Evolutionary conservation across 37 sponge, comb jelly and placozoan genomes (phyloP), one percentile per base, ranked within the genome.

Genomic region (Hormiphora californensis): DNA sequence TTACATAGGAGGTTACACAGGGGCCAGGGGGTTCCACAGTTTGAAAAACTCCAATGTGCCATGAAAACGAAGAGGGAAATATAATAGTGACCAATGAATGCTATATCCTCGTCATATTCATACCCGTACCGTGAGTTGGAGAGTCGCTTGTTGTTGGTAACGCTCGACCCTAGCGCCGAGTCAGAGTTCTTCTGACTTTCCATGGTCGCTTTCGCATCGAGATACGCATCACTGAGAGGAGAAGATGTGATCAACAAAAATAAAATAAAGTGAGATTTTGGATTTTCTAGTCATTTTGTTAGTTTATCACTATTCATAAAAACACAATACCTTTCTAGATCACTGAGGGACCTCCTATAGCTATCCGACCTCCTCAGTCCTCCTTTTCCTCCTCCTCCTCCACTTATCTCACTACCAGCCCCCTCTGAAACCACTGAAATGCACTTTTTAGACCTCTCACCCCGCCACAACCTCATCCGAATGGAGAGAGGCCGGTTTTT

Each of bases 351-450:
- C n/a, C 62, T 21, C 22, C 27, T 11, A 17, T 59, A 59, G n/a
- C 62, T 59, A 17, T 59, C 62, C 5, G 5, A 23, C 62, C 62
- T 59, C 62, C 62, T 7, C n/a, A 7, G 5, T 27, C 62, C 27
- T 21, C 27, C 27, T 23, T 7, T 27, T 21, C n/a, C 11, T 27
- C n/a, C 5, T 27, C 22, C 62, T 23, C 62, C n/a, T 21, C n/a
- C 5, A 7, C 21, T 21, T 23, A 5, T 17, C 22, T 59, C 62
- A 7, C 25, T 27, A n/a, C 5, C 62, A 7, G 11, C 62, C n/a
- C 5, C n/a, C 11, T 59, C 62, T 59, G 62, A 23, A 5, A 59
- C 62, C n/a, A 59, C 62, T 59, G 62, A 59, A 59, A 59, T 59
- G 27, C 62, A 59, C 62, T 59, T 21, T 59, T 59, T 59, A n/a